Percentiles rank a stretch among this genome's conserved stretches.
These are phyloP conservation scores for Pomatostomus ruficeps DNA, from an alignment of 2,113 vertebrate species.

Conservation along the genomic window DNA sequence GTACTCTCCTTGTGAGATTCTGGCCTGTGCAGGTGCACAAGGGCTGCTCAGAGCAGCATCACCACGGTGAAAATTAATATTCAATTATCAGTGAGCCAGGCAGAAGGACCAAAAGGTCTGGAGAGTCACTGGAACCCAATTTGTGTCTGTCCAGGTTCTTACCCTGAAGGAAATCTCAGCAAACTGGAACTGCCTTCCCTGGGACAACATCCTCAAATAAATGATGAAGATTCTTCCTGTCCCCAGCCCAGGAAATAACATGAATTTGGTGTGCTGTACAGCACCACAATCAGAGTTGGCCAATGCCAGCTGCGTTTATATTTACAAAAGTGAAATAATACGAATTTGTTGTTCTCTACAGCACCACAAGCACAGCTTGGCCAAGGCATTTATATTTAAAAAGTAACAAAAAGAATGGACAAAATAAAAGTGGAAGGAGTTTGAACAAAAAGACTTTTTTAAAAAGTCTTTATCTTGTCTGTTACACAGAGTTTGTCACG, in stretches of 20 bases:
- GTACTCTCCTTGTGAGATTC: not conserved
- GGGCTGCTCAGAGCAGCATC: not conserved
- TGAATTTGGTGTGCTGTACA: not conserved
- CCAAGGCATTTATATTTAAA: not conserved
- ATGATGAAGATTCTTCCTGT: no score
- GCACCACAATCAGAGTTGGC: not conserved
- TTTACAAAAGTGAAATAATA: not conserved
- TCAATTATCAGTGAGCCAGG: not conserved
- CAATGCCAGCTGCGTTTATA: not conserved
- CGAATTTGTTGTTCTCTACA: not conserved
- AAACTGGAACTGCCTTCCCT: not conserved
- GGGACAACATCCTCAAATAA: not conserved
- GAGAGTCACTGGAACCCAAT: not conserved
- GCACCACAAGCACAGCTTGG: not conserved
- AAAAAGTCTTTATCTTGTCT: not conserved
- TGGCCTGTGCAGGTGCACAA: not conserved
- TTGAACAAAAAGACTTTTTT: not conserved
- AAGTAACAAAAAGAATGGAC: not conserved
- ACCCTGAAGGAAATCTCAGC: not conserved
- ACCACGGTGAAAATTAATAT: not conserved
- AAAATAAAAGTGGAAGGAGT: not conserved
- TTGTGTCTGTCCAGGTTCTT: not conserved
- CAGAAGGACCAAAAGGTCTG: not conserved
- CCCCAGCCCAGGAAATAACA: not conserved
- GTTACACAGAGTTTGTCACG: not conserved